Percentiles rank a stretch among this genome's conserved stretches.
Conservation (phyloP, 2,113 vertebrate species). For the Synchiropus splendidus region DNA sequence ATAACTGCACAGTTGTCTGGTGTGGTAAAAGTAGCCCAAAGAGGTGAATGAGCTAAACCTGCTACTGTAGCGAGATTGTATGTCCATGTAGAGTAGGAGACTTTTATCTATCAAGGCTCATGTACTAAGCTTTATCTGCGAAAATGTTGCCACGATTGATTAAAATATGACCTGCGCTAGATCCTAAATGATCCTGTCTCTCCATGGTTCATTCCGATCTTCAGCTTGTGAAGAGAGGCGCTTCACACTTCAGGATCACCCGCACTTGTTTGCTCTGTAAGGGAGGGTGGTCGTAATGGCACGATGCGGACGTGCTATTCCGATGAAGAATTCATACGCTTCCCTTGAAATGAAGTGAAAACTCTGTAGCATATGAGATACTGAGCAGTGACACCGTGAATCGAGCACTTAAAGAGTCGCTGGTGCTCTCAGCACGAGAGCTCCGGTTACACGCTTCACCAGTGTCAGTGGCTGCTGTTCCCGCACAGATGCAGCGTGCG, state of each 20-base stretch:
- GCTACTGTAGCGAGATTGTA: too few species aligned
- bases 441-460: slow-evolving; percentile 24
- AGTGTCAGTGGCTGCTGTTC: too few species aligned
- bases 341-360: slow-evolving; percentile 31
- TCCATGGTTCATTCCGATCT: background rate
- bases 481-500: too few species aligned
- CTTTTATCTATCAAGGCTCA: too few species aligned
- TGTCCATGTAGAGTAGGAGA: too few species aligned
- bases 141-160: background rate
- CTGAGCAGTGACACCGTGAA: slow-evolving; percentile 32
- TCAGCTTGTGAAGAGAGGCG: slow-evolving; percentile 7
- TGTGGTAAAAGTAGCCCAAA: too few species aligned
- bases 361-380: slow-evolving; percentile 34
- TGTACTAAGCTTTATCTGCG: too few species aligned
- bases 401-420: slow-evolving; percentile 44
- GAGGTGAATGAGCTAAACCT: too few species aligned
- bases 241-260: slow-evolving; percentile 4
- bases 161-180: slow-evolving; percentile 2
- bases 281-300: slow-evolving; percentile 11
- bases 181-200: slow-evolving; percentile 5
- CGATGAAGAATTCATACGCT: slow-evolving; percentile 17
- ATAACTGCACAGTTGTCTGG: too few species aligned
- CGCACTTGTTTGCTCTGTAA: slow-evolving; percentile 4
- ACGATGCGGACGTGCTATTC: slow-evolving; percentile 13
- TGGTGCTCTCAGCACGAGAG: slow-evolving; percentile 6